phyloP scores from a whole-genome alignment of 2,113 vertebrate species.

The Peromyscus maniculatus region DNA sequence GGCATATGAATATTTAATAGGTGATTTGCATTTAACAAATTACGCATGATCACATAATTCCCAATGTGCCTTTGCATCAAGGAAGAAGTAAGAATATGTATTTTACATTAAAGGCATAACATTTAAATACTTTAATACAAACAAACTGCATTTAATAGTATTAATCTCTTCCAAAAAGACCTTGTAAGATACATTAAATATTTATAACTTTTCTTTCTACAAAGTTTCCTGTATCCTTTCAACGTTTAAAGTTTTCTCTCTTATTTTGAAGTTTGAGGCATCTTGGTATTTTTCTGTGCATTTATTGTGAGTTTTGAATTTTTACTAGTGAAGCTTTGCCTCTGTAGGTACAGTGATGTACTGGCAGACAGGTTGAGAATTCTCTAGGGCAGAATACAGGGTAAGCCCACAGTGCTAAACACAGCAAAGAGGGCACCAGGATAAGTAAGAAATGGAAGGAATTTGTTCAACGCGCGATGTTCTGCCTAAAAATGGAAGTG shows the following conservation, averaged over 20 bases:
- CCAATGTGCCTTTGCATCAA: constrained; percentile 73
- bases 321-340: constrained; percentile 2
- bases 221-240: constrained; percentile 68
- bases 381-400: not conserved
- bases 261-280: constrained; percentile 60
- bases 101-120: constrained; percentile 81
- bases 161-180: constrained; percentile 71
- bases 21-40: constrained; percentile 82
- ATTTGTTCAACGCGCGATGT: not conserved
- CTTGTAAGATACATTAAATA: constrained; percentile 76
- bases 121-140: constrained; percentile 84
- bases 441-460: not conserved
- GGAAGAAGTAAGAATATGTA: constrained; percentile 75
- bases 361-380: not conserved
- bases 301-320: constrained; percentile 35
- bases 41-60: constrained; percentile 78
- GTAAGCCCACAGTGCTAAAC: not conserved
- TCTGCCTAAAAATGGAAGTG: not conserved
- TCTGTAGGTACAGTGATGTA: not conserved
- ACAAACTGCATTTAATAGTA: constrained; percentile 79
- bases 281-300: not conserved
- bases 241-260: constrained; percentile 53
- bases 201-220: constrained; percentile 66
- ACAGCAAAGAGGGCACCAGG: not conserved
- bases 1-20: constrained; percentile 82